Percentiles rank a stretch among this genome's conserved stretches.
phyloP scores from a whole-genome alignment of 1,140 invertebrate genomes.

The Chironomus tepperi region DNA sequence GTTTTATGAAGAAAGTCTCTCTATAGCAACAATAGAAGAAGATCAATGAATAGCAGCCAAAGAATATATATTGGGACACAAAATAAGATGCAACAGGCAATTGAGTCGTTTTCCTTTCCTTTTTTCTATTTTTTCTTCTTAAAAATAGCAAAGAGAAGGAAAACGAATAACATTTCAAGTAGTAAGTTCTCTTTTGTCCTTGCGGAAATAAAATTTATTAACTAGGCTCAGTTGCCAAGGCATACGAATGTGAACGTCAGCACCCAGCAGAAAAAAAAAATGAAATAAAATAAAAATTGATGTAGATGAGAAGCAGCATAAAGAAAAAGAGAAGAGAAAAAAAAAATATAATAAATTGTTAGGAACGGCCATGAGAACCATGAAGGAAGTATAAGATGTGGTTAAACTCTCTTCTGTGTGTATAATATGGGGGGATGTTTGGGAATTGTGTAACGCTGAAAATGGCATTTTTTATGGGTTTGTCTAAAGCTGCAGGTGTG shows the following conservation, averaged over 20 bases:
- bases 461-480: too few relatives aligned
- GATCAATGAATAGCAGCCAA: background rate
- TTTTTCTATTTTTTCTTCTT: too few relatives aligned
- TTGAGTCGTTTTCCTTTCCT: background rate
- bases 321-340: background rate
- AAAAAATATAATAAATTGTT: background rate
- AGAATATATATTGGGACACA: background rate
- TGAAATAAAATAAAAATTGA: too few relatives aligned
- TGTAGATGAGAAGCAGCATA: too few relatives aligned
- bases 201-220: conserved; percentile 19
- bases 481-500: too few relatives aligned
- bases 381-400: too few relatives aligned
- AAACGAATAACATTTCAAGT: background rate
- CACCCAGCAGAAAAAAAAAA: too few relatives aligned
- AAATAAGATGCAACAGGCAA: background rate
- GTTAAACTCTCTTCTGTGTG: too few relatives aligned
- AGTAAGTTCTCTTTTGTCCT: background rate
- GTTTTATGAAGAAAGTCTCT: too few relatives aligned
- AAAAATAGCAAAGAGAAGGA: background rate
- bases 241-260: background rate
- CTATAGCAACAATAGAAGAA: too few relatives aligned
- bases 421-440: too few relatives aligned
- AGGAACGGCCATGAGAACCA: conserved; percentile 1
- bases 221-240: conserved; percentile 12
- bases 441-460: too few relatives aligned